A percentile compares a stretch with the other conserved stretches of the same genome.
Evolutionary conservation across 2,113 vertebrate genomes (phyloP).

Genomic region (Hemicordylus capensis): DNA sequence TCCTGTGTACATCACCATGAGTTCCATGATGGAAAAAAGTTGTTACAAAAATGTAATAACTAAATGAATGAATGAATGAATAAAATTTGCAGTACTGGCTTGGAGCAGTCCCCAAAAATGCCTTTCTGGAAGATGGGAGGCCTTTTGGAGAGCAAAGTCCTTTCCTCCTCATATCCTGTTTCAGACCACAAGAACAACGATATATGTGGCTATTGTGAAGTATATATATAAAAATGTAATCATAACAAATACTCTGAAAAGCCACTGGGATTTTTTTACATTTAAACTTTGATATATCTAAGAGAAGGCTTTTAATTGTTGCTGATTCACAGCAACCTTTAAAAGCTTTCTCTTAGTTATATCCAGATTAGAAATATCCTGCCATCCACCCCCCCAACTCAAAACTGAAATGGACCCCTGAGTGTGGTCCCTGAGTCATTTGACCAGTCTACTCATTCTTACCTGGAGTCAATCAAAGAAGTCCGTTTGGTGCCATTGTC

Average conservation of each 20-base stretch:
- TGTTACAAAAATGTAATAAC: no score
- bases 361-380: no score
- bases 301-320: background rate
- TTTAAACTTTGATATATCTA: background rate
- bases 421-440: background rate
- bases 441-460: slow-evolving; percentile 22
- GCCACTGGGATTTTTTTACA: no score
- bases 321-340: no score
- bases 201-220: background rate
- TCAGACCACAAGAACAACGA: background rate
- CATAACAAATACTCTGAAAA: background rate
- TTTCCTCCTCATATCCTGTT: no score
- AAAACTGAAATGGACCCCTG: background rate
- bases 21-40: no score
- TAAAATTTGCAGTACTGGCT: no score
- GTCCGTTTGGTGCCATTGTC: slow-evolving; percentile 87
- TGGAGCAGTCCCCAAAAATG: background rate
- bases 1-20: no score
- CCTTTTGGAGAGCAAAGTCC: background rate
- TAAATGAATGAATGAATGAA: no score
- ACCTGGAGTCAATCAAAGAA: slow-evolving; percentile 92
- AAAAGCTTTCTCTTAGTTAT: no score
- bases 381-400: background rate
- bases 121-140: background rate
- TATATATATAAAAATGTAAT: background rate